Percentiles rank a stretch among this genome's conserved stretches.
Conservation (phyloP, 2,113 vertebrate genomes). For the Zosterops borbonicus region DNA sequence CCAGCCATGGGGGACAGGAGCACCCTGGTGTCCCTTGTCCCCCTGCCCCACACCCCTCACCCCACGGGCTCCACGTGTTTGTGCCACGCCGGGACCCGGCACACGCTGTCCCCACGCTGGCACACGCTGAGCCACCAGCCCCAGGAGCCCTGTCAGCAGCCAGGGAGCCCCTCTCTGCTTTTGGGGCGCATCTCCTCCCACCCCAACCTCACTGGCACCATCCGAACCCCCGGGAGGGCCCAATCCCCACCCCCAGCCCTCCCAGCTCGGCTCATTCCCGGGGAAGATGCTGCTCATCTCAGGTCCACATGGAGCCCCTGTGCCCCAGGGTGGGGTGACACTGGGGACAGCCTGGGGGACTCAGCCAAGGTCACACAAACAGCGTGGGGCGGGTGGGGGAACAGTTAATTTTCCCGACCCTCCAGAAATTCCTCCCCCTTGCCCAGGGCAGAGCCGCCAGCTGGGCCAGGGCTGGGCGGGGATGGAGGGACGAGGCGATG, state of each 20-base stretch:
- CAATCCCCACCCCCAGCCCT: background rate
- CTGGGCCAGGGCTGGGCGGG: background rate
- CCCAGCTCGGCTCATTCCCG: background rate
- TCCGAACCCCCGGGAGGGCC: fast-evolving
- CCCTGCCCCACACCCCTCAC: background rate
- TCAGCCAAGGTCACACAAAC: background rate
- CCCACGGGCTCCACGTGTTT: background rate
- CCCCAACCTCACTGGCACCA: background rate
- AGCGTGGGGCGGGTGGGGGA: background rate
- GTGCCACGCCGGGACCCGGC: background rate
- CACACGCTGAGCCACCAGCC: background rate
- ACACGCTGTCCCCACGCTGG: background rate
- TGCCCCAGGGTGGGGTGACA: background rate
- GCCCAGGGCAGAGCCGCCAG: background rate
- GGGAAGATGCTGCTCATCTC: background rate
- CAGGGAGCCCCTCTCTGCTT: background rate
- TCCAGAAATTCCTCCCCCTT: background rate
- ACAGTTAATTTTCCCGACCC: background rate
- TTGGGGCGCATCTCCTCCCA: background rate
- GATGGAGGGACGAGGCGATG: background rate
- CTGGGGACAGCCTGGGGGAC: background rate
- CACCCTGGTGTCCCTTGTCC: no score
- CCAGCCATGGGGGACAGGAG: background rate
- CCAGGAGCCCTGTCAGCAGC: background rate
- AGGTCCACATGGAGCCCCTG: fast-evolving